Evolutionary conservation across 2,113 vertebrate species (phyloP), one percentile per base, ranked within the genome.

Genomic region (Phrynosoma blainvillii): DNA sequence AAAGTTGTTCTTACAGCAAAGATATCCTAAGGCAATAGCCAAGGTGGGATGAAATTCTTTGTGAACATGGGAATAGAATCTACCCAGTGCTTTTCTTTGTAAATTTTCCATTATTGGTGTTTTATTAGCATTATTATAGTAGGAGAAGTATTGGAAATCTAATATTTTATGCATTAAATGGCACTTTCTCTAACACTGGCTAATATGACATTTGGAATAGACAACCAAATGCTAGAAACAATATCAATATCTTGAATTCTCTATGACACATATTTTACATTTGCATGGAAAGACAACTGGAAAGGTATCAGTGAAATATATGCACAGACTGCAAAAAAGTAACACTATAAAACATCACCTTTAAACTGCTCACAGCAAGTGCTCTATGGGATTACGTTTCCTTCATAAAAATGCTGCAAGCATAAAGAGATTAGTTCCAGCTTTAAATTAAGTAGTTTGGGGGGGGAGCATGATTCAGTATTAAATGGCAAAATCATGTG

Each of bases 301-400:
- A 93, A 94, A 92, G 88, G 77, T 91, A 87, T 59, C 54, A 91
- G 78, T 93, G 79, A 92, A 94, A 92, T 93, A 77, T 85, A 93
- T 79, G 84, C 84, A 80, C 68, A 88, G 42, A 76, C 56, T 85
- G 76, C 94, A 94, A 93, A 90, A 62, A 92, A 89, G 89, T 86
- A 91, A 76, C 47, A 68, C 85, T 87, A 13, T 92, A 91, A 94
- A 96, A 86, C 88, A 92, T 42, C n/a, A 84, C 85, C 65, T 92
- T 92, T 92, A 85, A 91, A 91, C 92, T 80, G 6, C 78, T 80
- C 86, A 80, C 74, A 81, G 13, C 94, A 89, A 93, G 89, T 79
- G 82, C 90, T 88, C 88, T 82, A 87, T 91, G 84, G 85, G 90
- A 91, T 90, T 92, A 77, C 71, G n/a, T 79, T 82, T 78, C 90